These are phyloP conservation scores for Ophion obscuratus DNA, from an alignment of 2,888 invertebrate genomes.

Conservation along the genomic window DNA sequence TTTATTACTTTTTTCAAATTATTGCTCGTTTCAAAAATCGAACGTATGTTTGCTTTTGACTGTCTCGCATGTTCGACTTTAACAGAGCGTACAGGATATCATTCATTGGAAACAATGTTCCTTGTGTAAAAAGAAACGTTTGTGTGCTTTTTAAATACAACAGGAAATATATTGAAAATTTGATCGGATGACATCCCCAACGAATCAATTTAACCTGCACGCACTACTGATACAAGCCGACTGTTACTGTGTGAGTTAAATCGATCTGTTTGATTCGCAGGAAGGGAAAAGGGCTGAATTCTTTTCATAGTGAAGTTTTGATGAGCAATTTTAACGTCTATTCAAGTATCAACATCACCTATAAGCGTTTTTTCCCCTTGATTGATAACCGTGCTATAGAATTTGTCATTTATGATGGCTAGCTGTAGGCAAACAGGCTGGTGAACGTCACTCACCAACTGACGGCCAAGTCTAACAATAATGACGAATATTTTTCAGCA, in stretches of 20 bases:
- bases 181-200: too few species aligned
- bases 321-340: constrained; percentile 46
- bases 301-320: background rate
- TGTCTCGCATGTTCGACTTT: too few species aligned
- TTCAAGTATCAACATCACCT: constrained; percentile 40
- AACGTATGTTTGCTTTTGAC: too few species aligned
- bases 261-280: background rate
- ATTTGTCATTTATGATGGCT: background rate
- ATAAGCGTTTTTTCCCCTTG: background rate
- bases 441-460: constrained; percentile 27
- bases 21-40: too few species aligned
- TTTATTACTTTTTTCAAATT: too few species aligned
- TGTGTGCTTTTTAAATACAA: too few species aligned
- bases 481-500: constrained; percentile 45
- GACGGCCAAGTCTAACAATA: constrained; percentile 11
- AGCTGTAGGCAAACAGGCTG: background rate
- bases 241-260: background rate
- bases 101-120: too few species aligned
- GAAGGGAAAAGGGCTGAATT: background rate
- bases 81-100: too few species aligned
- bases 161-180: too few species aligned
- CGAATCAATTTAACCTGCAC: too few species aligned
- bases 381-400: background rate
- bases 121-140: too few species aligned
- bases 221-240: too few species aligned